These are phyloP conservation scores for Venustoraphidia nigricollis DNA, from an alignment of 2,888 invertebrate genomes.

Conservation along the genomic window DNA sequence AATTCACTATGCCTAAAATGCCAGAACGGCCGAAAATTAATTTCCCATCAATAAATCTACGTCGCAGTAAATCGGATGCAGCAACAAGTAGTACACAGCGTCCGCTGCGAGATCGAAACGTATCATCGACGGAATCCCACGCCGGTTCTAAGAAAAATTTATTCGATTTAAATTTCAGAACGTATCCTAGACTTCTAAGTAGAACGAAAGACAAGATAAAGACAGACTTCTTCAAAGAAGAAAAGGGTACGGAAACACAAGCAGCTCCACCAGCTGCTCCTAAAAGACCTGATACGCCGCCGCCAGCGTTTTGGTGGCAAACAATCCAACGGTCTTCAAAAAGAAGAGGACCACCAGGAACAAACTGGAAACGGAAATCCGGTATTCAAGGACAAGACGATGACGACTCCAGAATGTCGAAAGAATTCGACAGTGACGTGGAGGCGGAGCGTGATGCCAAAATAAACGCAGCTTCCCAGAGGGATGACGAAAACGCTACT, in stretches of 20 bases:
- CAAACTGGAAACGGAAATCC: no score
- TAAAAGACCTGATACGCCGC: conserved; percentile 42
- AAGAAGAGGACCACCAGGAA: no score
- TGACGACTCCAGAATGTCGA: no score
- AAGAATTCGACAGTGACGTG: no score
- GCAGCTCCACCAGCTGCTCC: conserved; percentile 37
- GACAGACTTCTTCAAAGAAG: conserved; percentile 14
- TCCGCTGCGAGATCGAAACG: conserved; percentile 23
- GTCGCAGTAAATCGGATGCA: conserved; percentile 28
- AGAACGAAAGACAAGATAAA: conserved; percentile 29
- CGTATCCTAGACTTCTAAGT: conserved; percentile 58
- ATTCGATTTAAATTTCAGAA: conserved; percentile 58
- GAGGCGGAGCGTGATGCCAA: no score
- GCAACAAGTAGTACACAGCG: conserved; percentile 23
- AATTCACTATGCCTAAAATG: conserved; percentile 18
- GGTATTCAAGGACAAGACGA: no score
- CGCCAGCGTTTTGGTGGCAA: conserved; percentile 34
- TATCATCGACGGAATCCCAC: conserved; percentile 34
- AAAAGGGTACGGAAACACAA: conserved; percentile 22
- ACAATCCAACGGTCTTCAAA: conserved; percentile 14
- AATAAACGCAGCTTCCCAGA: no score
- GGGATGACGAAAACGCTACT: no score
- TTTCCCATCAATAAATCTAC: conserved; percentile 24
- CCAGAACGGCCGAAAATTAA: conserved; percentile 39
- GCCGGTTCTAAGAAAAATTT: conserved; percentile 37